Evolutionary conservation across 37 sponge, comb jelly and placozoan genomes (phyloP).

Genomic region (Halichondria panicea): DNA sequence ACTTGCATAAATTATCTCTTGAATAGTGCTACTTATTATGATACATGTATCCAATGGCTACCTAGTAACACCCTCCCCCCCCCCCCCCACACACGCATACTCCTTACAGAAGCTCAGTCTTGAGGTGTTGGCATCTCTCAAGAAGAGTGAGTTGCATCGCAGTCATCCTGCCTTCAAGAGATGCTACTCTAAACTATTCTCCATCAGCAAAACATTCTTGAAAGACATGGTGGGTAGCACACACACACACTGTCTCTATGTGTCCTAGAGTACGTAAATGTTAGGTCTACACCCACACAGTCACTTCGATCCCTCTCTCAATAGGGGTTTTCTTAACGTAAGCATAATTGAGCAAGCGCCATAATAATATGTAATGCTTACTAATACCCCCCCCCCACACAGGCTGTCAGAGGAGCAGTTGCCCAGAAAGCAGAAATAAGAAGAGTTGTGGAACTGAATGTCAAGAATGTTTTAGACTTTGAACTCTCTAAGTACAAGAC

Average conservation of each 20-base stretch:
- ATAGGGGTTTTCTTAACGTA: too few relatives aligned
- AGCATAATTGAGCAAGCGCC: too few relatives aligned
- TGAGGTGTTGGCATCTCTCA: conserved; percentile 39
- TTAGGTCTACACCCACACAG: too few relatives aligned
- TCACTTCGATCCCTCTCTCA: too few relatives aligned
- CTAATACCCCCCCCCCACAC: neutral
- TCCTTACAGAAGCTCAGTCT: conserved; percentile 35
- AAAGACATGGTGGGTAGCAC: conserved; percentile 29
- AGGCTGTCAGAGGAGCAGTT: conserved; percentile 17
- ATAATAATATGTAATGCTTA: too few relatives aligned
- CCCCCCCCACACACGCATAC: neutral
- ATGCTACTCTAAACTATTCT: conserved; percentile 62
- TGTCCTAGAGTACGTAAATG: too few relatives aligned
- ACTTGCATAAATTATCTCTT: too few relatives aligned
- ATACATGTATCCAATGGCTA: too few relatives aligned
- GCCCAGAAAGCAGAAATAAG: conserved; percentile 40
- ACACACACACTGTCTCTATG: neutral
- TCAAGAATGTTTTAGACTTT: conserved; percentile 46
- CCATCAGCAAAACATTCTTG: conserved; percentile 65
- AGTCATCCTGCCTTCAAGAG: conserved; percentile 50
- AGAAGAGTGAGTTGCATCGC: conserved; percentile 30
- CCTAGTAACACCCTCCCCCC: neutral
- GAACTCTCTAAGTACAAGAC: too few relatives aligned
- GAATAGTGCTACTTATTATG: too few relatives aligned
- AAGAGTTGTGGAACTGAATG: conserved; percentile 40